Percentiles rank a stretch among this genome's conserved stretches.
phyloP scores from a whole-genome alignment of 1,140 invertebrate genomes.

The Spodoptera frugiperda region DNA sequence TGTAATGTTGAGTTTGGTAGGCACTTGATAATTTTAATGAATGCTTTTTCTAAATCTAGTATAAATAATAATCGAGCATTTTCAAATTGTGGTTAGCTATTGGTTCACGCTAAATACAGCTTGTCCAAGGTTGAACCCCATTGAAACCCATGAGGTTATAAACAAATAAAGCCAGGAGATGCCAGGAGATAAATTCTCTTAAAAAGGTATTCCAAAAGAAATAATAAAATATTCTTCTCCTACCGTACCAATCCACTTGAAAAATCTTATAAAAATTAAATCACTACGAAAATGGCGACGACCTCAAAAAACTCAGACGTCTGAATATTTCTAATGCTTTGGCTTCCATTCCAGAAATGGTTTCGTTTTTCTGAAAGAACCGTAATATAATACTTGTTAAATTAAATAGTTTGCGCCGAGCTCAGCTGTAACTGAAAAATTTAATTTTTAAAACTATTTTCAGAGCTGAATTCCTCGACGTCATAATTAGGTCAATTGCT shows the following conservation, averaged over 20 bases:
- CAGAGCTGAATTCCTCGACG: constrained; percentile 35
- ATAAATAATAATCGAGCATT: too few relatives aligned
- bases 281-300: background rate
- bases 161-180: too few relatives aligned
- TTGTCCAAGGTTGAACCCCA: too few relatives aligned
- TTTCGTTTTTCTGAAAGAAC: constrained; percentile 5
- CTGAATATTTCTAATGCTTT: constrained; percentile 10
- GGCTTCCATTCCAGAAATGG: constrained; percentile 2
- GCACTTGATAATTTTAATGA: too few relatives aligned
- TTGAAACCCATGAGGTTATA: too few relatives aligned
- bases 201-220: too few relatives aligned
- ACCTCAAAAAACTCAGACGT: background rate
- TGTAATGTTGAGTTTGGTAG: background rate
- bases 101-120: too few relatives aligned
- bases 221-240: too few relatives aligned
- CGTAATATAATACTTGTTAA: constrained; percentile 23
- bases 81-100: too few relatives aligned
- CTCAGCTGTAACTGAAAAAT: constrained; percentile 37
- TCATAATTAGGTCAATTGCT: constrained; percentile 56
- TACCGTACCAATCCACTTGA: too few relatives aligned
- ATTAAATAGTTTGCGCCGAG: constrained; percentile 37
- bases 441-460: constrained; percentile 40
- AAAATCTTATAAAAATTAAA: background rate
- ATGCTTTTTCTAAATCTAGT: background rate
- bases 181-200: too few relatives aligned